A percentile compares a stretch with the other conserved stretches of the same genome.
phyloP scores from a whole-genome alignment of 2,797 vertebrate genomes.

The Microcaecilia unicolor region DNA sequence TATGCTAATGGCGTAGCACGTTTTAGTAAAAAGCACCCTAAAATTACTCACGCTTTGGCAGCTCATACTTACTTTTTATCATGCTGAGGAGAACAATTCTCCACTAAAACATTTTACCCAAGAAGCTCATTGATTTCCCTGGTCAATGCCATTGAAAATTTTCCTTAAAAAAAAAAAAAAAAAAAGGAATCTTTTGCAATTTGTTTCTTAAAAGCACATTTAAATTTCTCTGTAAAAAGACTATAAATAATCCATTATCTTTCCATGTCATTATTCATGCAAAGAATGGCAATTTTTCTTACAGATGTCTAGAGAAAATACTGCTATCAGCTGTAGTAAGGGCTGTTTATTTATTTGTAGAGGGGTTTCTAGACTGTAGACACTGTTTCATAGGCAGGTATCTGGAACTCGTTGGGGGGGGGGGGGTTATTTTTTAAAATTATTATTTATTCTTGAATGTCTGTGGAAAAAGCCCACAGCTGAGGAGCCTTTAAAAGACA shows the following conservation, averaged over 20 bases:
- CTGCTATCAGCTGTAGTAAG: conserved; percentile 44
- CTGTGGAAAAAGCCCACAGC: conserved; percentile 62
- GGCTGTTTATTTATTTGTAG: conserved; percentile 3
- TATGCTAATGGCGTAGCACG: too few relatives aligned
- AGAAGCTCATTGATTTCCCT: too few relatives aligned
- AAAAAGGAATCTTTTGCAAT: not conserved
- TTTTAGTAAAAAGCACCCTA: too few relatives aligned
- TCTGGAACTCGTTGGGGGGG: conserved; percentile 61
- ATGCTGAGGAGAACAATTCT: too few relatives aligned
- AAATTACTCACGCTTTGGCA: too few relatives aligned
- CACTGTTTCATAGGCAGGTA: conserved; percentile 49
- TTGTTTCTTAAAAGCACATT: conserved; percentile 3
- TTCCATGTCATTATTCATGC: conserved; percentile 35
- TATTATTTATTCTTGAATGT: conserved; percentile 39
- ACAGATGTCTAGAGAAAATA: conserved; percentile 44
- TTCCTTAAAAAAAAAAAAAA: too few relatives aligned
- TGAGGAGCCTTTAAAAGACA: conserved; percentile 75
- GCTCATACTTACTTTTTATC: too few relatives aligned
- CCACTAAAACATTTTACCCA: too few relatives aligned
- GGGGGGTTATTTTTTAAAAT: too few relatives aligned
- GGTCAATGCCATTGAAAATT: not conserved
- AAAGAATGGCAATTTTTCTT: too few relatives aligned
- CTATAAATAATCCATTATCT: conserved; percentile 10
- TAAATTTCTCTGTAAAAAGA: conserved; percentile 15
- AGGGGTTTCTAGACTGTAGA: conserved; percentile 49